Evolutionary conservation across 1,140 invertebrate species (phyloP).

Genomic region (Papilio dardanus): DNA sequence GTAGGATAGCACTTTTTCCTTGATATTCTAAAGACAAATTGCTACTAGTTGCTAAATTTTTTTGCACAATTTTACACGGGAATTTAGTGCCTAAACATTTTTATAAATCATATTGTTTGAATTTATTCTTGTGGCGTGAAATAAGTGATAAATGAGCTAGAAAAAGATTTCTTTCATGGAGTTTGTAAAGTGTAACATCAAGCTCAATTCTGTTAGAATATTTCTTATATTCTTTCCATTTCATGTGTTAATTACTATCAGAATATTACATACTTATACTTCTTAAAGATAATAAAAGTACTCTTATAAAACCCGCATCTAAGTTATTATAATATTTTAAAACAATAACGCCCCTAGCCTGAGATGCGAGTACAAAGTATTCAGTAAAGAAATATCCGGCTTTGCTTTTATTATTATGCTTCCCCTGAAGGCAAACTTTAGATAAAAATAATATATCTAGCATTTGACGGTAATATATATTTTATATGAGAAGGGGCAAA

Average conservation of each 20-base stretch:
- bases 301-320: background rate
- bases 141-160: too few species aligned
- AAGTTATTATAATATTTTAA: background rate
- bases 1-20: background rate
- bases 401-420: background rate
- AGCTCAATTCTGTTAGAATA: too few species aligned
- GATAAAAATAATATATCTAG: background rate
- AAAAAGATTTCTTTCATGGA: too few species aligned
- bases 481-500: too few species aligned
- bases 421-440: background rate
- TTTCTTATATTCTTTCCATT: too few species aligned
- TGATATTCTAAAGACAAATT: background rate
- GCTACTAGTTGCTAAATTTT: background rate
- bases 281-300: background rate
- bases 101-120: too few species aligned
- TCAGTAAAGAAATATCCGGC: background rate
- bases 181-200: too few species aligned
- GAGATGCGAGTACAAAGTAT: background rate
- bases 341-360: constrained; percentile 5
- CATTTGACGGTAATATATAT: background rate
- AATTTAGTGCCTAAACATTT: background rate
- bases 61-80: background rate
- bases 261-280: background rate
- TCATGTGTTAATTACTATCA: background rate
- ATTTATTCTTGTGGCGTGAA: too few species aligned